These are phyloP conservation scores for Adineta ricciae DNA, from an alignment of 2,888 invertebrate species.

Conservation along the genomic window DNA sequence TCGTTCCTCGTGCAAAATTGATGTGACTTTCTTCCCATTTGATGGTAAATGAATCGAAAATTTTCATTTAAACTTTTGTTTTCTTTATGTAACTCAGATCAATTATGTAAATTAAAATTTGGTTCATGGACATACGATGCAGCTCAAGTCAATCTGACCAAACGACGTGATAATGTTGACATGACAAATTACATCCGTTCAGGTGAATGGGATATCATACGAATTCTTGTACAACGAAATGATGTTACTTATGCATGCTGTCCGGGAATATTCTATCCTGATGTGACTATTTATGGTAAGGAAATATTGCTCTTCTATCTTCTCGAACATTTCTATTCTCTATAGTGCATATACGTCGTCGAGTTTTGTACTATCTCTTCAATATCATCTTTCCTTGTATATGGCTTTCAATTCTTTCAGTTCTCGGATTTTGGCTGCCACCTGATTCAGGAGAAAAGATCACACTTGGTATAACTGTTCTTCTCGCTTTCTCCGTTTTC, in stretches of 20 bases:
- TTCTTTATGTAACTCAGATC: too few species aligned
- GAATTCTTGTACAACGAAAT: slow-evolving; percentile 42
- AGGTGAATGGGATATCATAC: slow-evolving; percentile 55
- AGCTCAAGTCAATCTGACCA: slow-evolving; percentile 41
- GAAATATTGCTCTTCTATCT: too few species aligned
- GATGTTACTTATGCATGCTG: slow-evolving; percentile 37
- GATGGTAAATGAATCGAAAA: slow-evolving; percentile 44
- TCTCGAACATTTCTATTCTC: too few species aligned
- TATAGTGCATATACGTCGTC: slow-evolving; percentile 40
- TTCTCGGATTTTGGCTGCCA: slow-evolving; percentile 49
- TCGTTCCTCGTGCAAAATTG: slow-evolving; percentile 55
- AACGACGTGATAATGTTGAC: slow-evolving; percentile 50
- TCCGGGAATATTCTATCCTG: slow-evolving; percentile 40
- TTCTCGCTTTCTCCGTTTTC: slow-evolving; percentile 52
- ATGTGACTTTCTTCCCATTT: slow-evolving; percentile 57
- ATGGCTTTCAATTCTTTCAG: slow-evolving; percentile 47
- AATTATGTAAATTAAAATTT: slow-evolving; percentile 54
- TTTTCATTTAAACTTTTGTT: too few species aligned
- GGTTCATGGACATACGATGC: slow-evolving; percentile 54
- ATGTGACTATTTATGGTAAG: slow-evolving; percentile 43
- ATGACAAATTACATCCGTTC: slow-evolving; percentile 53
- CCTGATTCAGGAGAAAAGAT: slow-evolving; percentile 50
- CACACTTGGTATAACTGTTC: slow-evolving; percentile 50
- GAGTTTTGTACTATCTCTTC: slow-evolving; percentile 48
- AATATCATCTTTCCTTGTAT: slow-evolving; percentile 50